phyloP scores from a whole-genome alignment of 2,888 invertebrate species.

The Amitus sp. region DNA sequence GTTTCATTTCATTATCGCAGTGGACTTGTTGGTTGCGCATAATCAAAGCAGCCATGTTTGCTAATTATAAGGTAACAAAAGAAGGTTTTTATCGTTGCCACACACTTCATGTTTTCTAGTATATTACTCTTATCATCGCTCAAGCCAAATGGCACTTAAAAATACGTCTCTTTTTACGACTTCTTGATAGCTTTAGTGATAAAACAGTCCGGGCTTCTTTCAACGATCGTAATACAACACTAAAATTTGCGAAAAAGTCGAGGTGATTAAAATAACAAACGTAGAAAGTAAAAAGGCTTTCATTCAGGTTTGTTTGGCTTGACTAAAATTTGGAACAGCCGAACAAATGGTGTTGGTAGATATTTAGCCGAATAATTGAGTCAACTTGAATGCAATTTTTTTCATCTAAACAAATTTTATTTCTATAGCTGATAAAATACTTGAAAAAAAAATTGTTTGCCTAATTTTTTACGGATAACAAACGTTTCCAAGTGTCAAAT shows the following conservation, averaged over 20 bases:
- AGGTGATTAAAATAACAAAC: neutral
- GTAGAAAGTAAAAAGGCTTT: neutral
- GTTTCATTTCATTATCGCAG: conserved; percentile 26
- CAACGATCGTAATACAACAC: neutral
- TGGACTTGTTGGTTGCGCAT: conserved; percentile 12
- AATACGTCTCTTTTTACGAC: conserved; percentile 36
- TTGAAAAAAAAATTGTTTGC: no score
- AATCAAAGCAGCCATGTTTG: conserved; percentile 28
- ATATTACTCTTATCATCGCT: conserved; percentile 41
- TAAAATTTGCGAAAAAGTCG: no score
- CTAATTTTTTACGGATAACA: no score
- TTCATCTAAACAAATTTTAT: no score
- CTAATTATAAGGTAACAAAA: conserved; percentile 44
- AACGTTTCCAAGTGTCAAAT: no score
- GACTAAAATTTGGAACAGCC: no score
- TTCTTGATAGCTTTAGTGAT: conserved; percentile 31
- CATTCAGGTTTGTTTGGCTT: no score
- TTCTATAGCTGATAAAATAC: no score
- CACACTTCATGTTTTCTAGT: conserved; percentile 19
- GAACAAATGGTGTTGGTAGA: no score
- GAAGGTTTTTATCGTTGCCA: conserved; percentile 33
- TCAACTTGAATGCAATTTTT: no score
- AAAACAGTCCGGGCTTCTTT: neutral
- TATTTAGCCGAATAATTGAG: no score
- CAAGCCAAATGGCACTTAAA: conserved; percentile 35